A percentile compares a stretch with the other conserved stretches of the same genome.
These are phyloP conservation scores for Steinernema carpocapsae DNA, from an alignment of 2,888 invertebrate genomes.

Conservation along the genomic window DNA sequence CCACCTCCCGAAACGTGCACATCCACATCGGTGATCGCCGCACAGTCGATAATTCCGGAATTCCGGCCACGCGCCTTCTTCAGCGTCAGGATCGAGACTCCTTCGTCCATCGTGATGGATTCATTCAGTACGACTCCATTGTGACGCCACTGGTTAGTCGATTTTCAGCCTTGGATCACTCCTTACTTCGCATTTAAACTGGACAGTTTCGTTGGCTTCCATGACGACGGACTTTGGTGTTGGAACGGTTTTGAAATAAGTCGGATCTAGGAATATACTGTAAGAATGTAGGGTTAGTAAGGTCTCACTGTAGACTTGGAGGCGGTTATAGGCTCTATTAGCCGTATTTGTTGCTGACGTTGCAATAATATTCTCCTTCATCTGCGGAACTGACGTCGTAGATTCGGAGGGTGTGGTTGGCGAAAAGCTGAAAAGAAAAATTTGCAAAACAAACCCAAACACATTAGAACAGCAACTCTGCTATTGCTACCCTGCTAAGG, in stretches of 20 bases:
- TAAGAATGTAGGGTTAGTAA: background rate
- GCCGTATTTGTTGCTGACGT: conserved; percentile 68
- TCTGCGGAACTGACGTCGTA: conserved; percentile 61
- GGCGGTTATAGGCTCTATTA: conserved; percentile 63
- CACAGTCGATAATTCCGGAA: conserved; percentile 65
- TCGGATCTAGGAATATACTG: conserved; percentile 57
- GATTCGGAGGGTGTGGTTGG: conserved; percentile 66
- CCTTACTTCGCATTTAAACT: conserved; percentile 57
- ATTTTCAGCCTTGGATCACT: conserved; percentile 61
- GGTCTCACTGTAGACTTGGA: conserved; percentile 67
- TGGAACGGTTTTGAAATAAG: conserved; percentile 64
- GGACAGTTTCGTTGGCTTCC: conserved; percentile 58
- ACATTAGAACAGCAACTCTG: no score
- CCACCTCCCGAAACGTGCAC: conserved; percentile 60
- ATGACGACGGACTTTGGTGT: conserved; percentile 56
- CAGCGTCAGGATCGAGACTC: conserved; percentile 50
- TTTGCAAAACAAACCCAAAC: no score
- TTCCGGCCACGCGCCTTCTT: conserved; percentile 60
- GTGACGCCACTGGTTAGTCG: conserved; percentile 63
- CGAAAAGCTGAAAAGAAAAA: conserved; percentile 53
- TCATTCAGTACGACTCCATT: conserved; percentile 48
- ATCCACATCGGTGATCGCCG: conserved; percentile 67
- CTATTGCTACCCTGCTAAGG: no score
- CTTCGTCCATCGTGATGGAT: conserved; percentile 25
- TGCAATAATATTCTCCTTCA: conserved; percentile 68